Conservation (phyloP, 2,888 invertebrate species). For the Charanyca ferruginea region DNA sequence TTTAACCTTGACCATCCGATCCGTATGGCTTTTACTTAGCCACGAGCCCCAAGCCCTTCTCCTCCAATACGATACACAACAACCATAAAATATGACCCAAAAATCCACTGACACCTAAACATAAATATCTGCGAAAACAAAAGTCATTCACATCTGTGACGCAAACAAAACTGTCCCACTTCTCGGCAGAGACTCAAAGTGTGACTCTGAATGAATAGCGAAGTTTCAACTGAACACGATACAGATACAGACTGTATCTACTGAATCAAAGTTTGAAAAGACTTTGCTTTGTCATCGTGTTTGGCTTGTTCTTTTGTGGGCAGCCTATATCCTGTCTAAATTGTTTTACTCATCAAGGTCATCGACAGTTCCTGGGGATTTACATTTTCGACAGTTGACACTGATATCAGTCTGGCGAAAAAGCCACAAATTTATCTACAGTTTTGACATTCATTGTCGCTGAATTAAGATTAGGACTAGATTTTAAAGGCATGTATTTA, state of each 20-base stretch:
- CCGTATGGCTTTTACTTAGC: no score
- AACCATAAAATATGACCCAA: slow-evolving; percentile 52
- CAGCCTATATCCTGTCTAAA: neutral
- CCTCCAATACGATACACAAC: neutral
- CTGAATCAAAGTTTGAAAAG: slow-evolving; percentile 39
- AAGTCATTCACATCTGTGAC: slow-evolving; percentile 60
- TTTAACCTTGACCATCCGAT: no score
- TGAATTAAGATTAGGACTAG: no score
- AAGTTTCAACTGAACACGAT: slow-evolving; percentile 51
- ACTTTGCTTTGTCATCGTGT: slow-evolving; percentile 6
- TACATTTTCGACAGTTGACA: no score
- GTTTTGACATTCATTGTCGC: no score
- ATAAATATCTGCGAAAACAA: slow-evolving; percentile 50
- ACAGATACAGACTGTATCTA: slow-evolving; percentile 20
- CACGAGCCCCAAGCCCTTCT: no score
- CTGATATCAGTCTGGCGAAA: no score
- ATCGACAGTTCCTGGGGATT: no score
- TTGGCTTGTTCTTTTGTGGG: slow-evolving; percentile 5
- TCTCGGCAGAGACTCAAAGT: slow-evolving; percentile 46
- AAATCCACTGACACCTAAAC: slow-evolving; percentile 56
- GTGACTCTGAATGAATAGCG: slow-evolving; percentile 50
- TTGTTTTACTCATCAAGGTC: no score
- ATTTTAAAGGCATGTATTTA: no score
- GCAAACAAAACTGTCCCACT: slow-evolving; percentile 64
- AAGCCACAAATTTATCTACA: no score